Base-by-base conservation (phyloP, 1,140 invertebrate species). In the Lasioglossum albipes region DNA sequence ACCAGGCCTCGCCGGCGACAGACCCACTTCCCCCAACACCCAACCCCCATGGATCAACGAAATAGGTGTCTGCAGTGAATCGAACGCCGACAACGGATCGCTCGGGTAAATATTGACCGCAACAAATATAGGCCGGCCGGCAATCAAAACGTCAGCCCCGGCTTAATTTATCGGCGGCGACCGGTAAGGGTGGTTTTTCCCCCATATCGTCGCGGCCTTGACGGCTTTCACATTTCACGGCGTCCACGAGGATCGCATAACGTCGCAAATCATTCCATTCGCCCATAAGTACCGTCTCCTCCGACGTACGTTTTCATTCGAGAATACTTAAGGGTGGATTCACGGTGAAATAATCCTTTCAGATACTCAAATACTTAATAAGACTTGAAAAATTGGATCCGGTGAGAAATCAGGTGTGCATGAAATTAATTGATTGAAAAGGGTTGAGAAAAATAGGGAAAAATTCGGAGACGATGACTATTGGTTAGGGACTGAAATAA, bases 31-130 rank as follows among this genome's bases (percentile, higher is more conserved):
- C 45, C 13, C 9, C 45, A 12, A 42, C 13, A 7, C 68, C 31
- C 4, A 12, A 7, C 49, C 16, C 0, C 27, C 10, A 7, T 18
- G 18, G 41, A 22, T 20, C n/a, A 9, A 67, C 77, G 77, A 74
- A 74, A 79, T 41, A 31, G 70, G 45, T 52, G 71, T 18, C n/a
- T 20, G 41, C 42, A 66, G n/a, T 41, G 67, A 41, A 49, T 77
- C 62, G 49, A 59, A 12, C 59, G 22, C 16, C 49, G 49, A 74
- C 71, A 73, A 66, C 42, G 61, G 71, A 74, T 73, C 70, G 52
- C 12, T 1, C 62, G n/a, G 18, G 52, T 62, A 79, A 79, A 79
- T 79, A 79, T 74, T 74, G 77, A 73, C 77, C 77, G 31, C 77
- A 57, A 79, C 71, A 67, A 79, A 79, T 79, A 79, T 73, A 79